phyloP scores from a whole-genome alignment of 2,888 invertebrate genomes.

The Dascillus cervinus region DNA sequence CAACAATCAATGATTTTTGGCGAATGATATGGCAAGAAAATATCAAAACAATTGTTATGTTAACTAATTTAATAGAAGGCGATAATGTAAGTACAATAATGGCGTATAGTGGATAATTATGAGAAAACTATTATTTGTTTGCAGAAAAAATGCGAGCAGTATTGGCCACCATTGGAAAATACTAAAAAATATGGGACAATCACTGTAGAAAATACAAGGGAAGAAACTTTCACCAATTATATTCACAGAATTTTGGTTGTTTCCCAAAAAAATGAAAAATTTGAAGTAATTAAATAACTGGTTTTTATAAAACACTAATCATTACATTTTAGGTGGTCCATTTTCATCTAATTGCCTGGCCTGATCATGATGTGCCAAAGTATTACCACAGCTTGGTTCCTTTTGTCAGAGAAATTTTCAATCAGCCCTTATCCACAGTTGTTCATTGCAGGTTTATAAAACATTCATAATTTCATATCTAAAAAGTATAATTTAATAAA shows the following conservation, averaged over 20 bases:
- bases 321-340: slow-evolving; percentile 37
- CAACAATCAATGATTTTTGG: slow-evolving; percentile 37
- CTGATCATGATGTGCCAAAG: slow-evolving; percentile 45
- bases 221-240: slow-evolving; percentile 35
- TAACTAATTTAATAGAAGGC: slow-evolving; percentile 43
- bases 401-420: slow-evolving; percentile 31
- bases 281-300: no score
- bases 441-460: slow-evolving; percentile 45
- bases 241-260: slow-evolving; percentile 33
- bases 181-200: slow-evolving; percentile 34
- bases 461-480: neutral
- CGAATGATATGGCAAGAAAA: slow-evolving; percentile 44
- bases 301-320: no score
- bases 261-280: no score
- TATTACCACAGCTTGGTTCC: slow-evolving; percentile 11
- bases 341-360: slow-evolving; percentile 47
- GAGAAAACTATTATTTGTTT: no score
- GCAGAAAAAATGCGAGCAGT: slow-evolving; percentile 44
- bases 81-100: no score
- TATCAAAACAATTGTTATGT: slow-evolving; percentile 43
- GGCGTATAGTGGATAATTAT: no score
- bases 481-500: no score
- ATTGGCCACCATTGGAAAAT: slow-evolving; percentile 45
- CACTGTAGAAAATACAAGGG: slow-evolving; percentile 29
- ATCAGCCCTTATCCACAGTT: slow-evolving; percentile 38